Percentiles rank a stretch among this genome's conserved stretches.
phyloP scores from a whole-genome alignment of 2,113 vertebrate species.

The Megaptera novaeangliae region DNA sequence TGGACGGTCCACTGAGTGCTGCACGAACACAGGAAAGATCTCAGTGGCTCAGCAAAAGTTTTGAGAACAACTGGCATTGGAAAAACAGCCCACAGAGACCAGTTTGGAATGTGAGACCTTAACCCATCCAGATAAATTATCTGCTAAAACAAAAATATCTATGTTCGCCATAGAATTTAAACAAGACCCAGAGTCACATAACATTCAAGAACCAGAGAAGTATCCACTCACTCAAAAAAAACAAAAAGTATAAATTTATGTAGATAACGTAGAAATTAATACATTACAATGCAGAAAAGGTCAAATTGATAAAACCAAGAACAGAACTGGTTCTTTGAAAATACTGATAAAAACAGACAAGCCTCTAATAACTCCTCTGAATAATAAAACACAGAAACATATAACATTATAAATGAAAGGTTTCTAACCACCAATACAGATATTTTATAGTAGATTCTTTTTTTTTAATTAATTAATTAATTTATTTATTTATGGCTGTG shows the following conservation, averaged over 20 bases:
- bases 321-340: conserved; percentile 12
- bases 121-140: not conserved
- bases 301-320: conserved; percentile 22
- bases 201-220: not conserved
- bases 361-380: not conserved
- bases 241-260: not conserved
- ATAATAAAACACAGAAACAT: not conserved
- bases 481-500: no score
- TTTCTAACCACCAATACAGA: conserved; percentile 16
- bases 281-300: not conserved
- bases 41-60: not conserved
- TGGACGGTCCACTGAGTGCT: not conserved
- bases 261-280: not conserved
- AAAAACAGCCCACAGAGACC: not conserved
- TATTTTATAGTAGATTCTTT: not conserved
- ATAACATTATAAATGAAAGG: not conserved
- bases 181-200: not conserved
- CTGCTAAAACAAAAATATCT: not conserved
- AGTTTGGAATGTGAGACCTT: not conserved
- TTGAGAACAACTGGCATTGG: not conserved
- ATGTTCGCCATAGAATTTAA: not conserved
- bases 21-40: not conserved
- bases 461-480: no score
- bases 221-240: not conserved
- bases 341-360: not conserved